Base-by-base conservation (phyloP, 2,888 invertebrate genomes). In the Pristionchus exspectatus region DNA sequence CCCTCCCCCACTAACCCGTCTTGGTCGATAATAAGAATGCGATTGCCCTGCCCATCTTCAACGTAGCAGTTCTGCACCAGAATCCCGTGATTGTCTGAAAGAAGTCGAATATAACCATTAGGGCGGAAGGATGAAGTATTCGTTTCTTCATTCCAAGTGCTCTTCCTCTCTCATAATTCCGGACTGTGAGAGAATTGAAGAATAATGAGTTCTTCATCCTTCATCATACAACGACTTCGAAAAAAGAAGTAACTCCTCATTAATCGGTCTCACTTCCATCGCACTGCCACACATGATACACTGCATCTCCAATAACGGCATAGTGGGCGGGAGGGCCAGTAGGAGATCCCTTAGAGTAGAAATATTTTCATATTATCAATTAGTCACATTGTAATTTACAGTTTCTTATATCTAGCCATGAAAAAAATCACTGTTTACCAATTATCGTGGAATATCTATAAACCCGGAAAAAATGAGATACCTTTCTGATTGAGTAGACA, bases 31-130 rank as follows among this genome's bases (percentile, higher is more conserved):
- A 95, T 95, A 54, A 95, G 90, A 27, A 95, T 95, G 72, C 93
- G 92, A 87, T 95, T 94, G 18, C 95, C 95, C 87, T 94, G 93
- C 7, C 93, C 93, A 85, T 93, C 95, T 77, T 95, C 95, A 30
- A 95, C 95, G 90, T 95, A 94, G 90, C 95, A 95, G 89, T 95
- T 95, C 89, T 95, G 95, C 21, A 95, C 94, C n/a, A 95, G 92
- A 83, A 95, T 94, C 14, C 95, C 95, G 85, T 93, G 92, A 88
- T 93, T 92, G 59, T 93, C 94, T 93, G 89, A 87, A 91, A 89
- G 21, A 24, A 27, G 54, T 69, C 21, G 21, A 33, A 7, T 33
- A 27, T 84, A 38, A 38, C 38, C 38, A 38, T 38, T 38, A 38
- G 38, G 38, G 38, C 38, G 2, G 38, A 38, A 38, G 38, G 38